Base-by-base conservation (phyloP, 2,797 vertebrate genomes). In the Hyperoplus lanceolatus region DNA sequence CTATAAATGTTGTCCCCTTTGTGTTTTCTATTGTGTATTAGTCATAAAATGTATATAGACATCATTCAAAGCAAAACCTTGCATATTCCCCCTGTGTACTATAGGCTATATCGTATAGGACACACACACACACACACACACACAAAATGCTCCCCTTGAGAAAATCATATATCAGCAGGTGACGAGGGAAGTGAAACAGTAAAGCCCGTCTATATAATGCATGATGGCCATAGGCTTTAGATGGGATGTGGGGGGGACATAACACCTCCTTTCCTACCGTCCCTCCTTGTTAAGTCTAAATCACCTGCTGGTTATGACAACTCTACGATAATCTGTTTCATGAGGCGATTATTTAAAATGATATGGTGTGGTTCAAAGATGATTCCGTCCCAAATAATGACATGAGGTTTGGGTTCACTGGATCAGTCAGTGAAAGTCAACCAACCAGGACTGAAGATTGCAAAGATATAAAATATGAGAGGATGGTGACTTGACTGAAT, bases 151-250 rank as follows among this genome's bases (percentile, higher is more conserved):
- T 63, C 73, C 77, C 55, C 57, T 69, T 70, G 61, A 86, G 67
- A 77, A 81, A 77, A 83, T 46, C 9, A 68, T 83, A 74, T 83
- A 86, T 85, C 81, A 73, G 69, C 39, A 73, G 43, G 75, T 66
- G 78, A 80, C 66, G 85, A 73, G 43, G 62, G 79, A 83, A 58
- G 78, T 50, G 43, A 73, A 77, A 73, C 48, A 38, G 48, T 78
- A 75, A 85, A 75, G 73, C 73, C 62, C 54, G 55, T 73, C 73
- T 39, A 77, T 77, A 75, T 71, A 74, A 51, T 61, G 64, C 78
- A 65, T 70, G 64, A 69, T 58, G 73, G 60, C 82, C 70, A 46
- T 70, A 29, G 29, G 73, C 66, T 85, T 80, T 76, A 61, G 74
- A 76, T 48, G 59, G 46, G 66, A 84, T 69, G 61, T 63, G 67